Evolutionary conservation across 1,140 invertebrate genomes (phyloP), one percentile per base, ranked within the genome.

Genomic region (Ephestia elutella): DNA sequence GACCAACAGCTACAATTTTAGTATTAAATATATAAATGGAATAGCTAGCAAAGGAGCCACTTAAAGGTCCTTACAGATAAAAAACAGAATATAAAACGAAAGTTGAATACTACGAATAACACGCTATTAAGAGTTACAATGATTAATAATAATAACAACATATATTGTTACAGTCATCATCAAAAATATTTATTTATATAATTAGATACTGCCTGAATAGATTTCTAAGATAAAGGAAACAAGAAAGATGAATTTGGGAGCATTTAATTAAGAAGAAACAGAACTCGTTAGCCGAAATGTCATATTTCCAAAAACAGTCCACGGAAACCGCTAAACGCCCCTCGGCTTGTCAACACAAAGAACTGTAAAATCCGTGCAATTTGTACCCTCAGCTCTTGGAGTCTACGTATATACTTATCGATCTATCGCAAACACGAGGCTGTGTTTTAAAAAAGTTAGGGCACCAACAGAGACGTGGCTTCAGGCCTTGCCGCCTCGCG

Each of bases 361-460:
- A 84, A 78, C 81, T 84, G 78, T 80, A 75, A 86, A 84, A 82
- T 80, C 79, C 73, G 66, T 81, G 80, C 85, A 86, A 85, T 86
- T 82, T 82, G 74, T 82, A 85, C 82, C 79, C 78, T 86, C 73
- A 64, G 73, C 75, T 77, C 74, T 73, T 75, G 62, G 63, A 65
- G 63, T 70, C 63, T 74, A 82, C 72, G 71, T 84, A 82, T 80
- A 82, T 86, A 86, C 78, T 83, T 87, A 87, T 87, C 77, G 85
- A 86, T 86, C 82, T 84, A 85, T 83, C 63, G 78, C 82, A 82
- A 83, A 82, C 77, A 78, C 69, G 63, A 71, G 63, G 71, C 65
- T 72, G 70, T 81, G 38, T 44, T 44, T 87, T 85, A 78, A 70
- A 83, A 82, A 86, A 84, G 75, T 79, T 73, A 76, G 77, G 60